Evolutionary conservation across 2,888 invertebrate genomes (phyloP), one percentile per base, ranked within the genome.

Genomic region (Capitulum mitella): DNA sequence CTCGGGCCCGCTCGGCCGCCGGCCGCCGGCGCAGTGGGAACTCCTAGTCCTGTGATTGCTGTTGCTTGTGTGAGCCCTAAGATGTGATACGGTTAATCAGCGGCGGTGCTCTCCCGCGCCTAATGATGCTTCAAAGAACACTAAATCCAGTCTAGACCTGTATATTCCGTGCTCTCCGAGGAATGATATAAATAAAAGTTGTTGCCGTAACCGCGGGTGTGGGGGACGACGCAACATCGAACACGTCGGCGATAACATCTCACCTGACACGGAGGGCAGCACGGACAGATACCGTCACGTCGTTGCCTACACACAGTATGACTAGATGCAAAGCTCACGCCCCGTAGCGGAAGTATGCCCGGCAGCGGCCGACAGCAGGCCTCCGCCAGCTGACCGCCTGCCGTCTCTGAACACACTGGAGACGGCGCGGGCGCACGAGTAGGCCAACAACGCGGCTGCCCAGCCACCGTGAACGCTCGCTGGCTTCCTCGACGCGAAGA

Each of bases 51-150:
- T 61, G 61, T 61, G 61, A 61, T 61, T 61, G 61, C 61, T 61
- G 61, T 61, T 61, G 29, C 32, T 61, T 32, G 61, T 29, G 19
- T 34, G 61, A 34, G 61, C 32, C 29, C 34, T 19, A 12, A 0
- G 61, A 61, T 61, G 61, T 61, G 61, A 61, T 61, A 61, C 61
- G 34, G 61, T 61, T 61, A 51, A 61, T 61, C 61, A 61, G 61
- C 16, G 2, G 61, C 61, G 34, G 61, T n/a, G 58, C 29, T 29
- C 58, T 58, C 29, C 12, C 61, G 16, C 61, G 32, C 32, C 8
- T 34, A 61, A 61, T 61, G 61, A 61, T 61, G 61, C 61, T 61
- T 61, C 61, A 29, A 61, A 5, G 34, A 34, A 61, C 61, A 61
- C 61, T 61, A 61, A 61, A 61, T 61, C 61, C 32, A 5, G 32